Conservation (phyloP, 2,888 invertebrate species). For the Embidobia sp. region DNA sequence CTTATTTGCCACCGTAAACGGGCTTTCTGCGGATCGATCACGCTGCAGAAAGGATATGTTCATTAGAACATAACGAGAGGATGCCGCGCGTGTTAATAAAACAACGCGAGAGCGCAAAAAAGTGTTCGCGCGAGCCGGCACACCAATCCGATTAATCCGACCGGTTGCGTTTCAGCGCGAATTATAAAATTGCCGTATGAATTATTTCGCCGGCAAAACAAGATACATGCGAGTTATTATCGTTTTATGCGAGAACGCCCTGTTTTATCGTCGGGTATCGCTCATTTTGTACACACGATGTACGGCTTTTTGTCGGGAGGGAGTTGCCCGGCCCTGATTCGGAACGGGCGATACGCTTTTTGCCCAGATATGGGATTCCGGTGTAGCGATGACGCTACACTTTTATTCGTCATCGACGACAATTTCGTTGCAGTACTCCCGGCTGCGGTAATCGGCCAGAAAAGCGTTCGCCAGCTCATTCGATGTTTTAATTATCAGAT, state of each 20-base stretch:
- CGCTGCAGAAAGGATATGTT: constrained; percentile 33
- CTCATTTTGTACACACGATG: constrained; percentile 32
- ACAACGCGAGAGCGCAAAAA: constrained; percentile 34
- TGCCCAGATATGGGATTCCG: too few relatives aligned
- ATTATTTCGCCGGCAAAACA: constrained; percentile 35
- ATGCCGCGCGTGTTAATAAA: constrained; percentile 28
- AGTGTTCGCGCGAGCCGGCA: constrained; percentile 6
- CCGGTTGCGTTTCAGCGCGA: constrained; percentile 35
- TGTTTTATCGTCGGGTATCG: constrained; percentile 37
- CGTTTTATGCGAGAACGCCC: constrained; percentile 40
- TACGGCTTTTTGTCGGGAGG: constrained; percentile 19
- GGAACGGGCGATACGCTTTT: too few relatives aligned
- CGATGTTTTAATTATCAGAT: constrained; percentile 23
- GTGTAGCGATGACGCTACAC: background rate
- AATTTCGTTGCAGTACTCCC: too few relatives aligned
- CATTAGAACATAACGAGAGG: constrained; percentile 51
- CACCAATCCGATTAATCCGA: constrained; percentile 43
- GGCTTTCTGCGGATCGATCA: constrained; percentile 50
- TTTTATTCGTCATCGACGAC: constrained; percentile 3
- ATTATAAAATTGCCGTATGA: constrained; percentile 42
- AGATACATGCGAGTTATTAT: constrained; percentile 45
- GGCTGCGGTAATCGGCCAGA: too few relatives aligned
- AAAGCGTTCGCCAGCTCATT: background rate
- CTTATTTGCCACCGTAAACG: constrained; percentile 42
- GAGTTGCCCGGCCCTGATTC: too few relatives aligned